phyloP scores from a whole-genome alignment of 2,113 vertebrate genomes.

The Sapajus apella region DNA sequence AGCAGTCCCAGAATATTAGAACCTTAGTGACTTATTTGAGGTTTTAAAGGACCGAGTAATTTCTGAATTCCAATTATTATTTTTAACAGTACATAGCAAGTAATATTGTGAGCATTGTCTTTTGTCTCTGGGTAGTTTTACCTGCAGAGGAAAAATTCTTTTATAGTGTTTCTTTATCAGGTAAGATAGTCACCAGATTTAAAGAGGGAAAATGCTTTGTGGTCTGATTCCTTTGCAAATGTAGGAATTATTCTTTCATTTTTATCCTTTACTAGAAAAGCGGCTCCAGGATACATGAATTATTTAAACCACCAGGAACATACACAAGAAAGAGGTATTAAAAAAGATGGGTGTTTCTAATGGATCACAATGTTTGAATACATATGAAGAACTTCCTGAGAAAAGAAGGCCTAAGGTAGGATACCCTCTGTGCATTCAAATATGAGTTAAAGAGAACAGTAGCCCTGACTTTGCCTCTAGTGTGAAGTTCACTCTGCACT shows the following conservation, averaged over 20 bases:
- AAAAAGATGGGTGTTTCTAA: background rate
- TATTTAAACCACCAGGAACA: background rate
- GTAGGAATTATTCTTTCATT: background rate
- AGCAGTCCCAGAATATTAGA: background rate
- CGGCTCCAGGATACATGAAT: background rate
- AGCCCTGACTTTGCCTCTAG: background rate
- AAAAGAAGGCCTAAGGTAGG: background rate
- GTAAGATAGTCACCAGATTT: background rate
- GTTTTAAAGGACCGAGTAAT: background rate
- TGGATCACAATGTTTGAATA: background rate
- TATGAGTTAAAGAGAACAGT: background rate
- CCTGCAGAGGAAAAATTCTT: background rate
- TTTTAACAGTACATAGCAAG: background rate
- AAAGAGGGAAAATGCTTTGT: background rate
- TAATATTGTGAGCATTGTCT: background rate
- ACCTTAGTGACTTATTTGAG: background rate
- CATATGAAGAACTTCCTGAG: background rate
- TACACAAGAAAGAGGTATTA: background rate
- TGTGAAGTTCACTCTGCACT: background rate
- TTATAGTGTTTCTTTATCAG: background rate
- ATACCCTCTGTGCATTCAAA: too few species aligned
- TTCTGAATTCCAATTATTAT: slow-evolving; percentile 1
- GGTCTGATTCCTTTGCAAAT: background rate
- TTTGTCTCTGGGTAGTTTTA: background rate
- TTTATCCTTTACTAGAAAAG: background rate